phyloP scores from a whole-genome alignment of 1,140 invertebrate species.

The Hyles vespertilio region DNA sequence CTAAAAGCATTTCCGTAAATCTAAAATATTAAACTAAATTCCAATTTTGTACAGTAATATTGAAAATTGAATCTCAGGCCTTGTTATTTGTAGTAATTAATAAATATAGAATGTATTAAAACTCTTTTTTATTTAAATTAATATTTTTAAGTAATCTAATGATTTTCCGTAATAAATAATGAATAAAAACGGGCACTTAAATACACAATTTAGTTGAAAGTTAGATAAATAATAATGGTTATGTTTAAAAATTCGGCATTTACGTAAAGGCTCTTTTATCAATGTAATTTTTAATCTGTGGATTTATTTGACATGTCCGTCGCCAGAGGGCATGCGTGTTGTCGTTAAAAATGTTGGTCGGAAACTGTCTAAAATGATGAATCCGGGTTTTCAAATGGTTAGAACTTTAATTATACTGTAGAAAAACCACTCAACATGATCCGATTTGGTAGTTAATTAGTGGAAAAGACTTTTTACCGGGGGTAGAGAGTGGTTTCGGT shows the following conservation, averaged over 20 bases:
- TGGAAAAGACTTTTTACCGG: conserved; percentile 38
- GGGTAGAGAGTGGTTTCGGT: conserved; percentile 57
- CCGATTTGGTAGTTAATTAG: conserved; percentile 48
- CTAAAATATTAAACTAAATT: too few species aligned
- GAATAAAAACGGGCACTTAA: background rate
- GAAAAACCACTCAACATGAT: conserved; percentile 45
- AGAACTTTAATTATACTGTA: conserved; percentile 58
- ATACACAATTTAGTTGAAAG: too few species aligned
- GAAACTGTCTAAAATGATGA: conserved; percentile 68
- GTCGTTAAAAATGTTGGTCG: conserved; percentile 64
- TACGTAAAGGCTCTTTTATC: too few species aligned
- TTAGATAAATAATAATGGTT: too few species aligned
- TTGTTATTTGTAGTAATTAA: too few species aligned
- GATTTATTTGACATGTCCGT: conserved; percentile 8
- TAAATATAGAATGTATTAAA: too few species aligned
- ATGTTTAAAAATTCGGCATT: too few species aligned
- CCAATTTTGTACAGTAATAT: too few species aligned
- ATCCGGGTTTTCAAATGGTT: conserved; percentile 54
- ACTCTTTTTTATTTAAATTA: background rate
- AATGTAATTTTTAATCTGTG: conserved; percentile 5
- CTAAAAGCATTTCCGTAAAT: too few species aligned
- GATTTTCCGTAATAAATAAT: background rate
- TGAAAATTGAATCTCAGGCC: too few species aligned
- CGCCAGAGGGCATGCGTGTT: conserved; percentile 46
- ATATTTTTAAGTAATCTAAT: background rate